phyloP scores from a whole-genome alignment of 2,888 invertebrate genomes.

The Trichopria drosophilae region DNA sequence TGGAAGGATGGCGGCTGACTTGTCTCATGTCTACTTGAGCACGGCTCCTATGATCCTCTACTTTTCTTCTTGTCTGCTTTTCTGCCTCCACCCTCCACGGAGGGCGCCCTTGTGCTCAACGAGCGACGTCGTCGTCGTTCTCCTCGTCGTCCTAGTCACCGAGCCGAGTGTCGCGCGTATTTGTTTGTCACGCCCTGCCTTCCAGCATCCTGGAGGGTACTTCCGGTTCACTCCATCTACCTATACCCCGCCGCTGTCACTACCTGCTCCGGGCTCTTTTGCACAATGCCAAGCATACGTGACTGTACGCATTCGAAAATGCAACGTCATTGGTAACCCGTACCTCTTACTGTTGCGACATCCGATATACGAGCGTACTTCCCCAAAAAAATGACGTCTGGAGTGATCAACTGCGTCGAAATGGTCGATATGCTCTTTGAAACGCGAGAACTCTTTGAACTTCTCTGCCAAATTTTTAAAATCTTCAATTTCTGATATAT shows the following conservation, averaged over 20 bases:
- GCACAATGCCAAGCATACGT: too few relatives aligned
- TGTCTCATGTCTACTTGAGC: conserved; percentile 58
- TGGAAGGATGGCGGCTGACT: conserved; percentile 52
- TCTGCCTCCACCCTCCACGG: conserved; percentile 25
- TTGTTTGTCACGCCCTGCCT: conserved; percentile 49
- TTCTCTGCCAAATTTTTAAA: too few relatives aligned
- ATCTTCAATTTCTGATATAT: too few relatives aligned
- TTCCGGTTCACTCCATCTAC: conserved; percentile 35
- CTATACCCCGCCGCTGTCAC: too few relatives aligned
- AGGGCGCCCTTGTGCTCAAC: conserved; percentile 34
- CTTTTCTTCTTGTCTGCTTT: conserved; percentile 47
- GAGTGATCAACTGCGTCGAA: not conserved
- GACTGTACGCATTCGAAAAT: too few relatives aligned
- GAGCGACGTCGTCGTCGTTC: conserved; percentile 33
- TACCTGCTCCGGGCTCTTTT: too few relatives aligned
- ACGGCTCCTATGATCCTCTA: conserved; percentile 54
- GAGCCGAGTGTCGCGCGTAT: conserved; percentile 47
- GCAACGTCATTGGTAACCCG: too few relatives aligned
- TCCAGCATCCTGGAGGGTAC: conserved; percentile 35
- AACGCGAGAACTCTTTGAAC: too few relatives aligned
- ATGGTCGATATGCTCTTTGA: too few relatives aligned
- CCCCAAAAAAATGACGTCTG: too few relatives aligned
- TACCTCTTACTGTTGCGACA: too few relatives aligned
- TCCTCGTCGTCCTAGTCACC: conserved; percentile 37
- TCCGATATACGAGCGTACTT: too few relatives aligned